These are phyloP conservation scores for Gadopsis bispinosus DNA, from an alignment of 2,797 vertebrate species.

Conservation along the genomic window DNA sequence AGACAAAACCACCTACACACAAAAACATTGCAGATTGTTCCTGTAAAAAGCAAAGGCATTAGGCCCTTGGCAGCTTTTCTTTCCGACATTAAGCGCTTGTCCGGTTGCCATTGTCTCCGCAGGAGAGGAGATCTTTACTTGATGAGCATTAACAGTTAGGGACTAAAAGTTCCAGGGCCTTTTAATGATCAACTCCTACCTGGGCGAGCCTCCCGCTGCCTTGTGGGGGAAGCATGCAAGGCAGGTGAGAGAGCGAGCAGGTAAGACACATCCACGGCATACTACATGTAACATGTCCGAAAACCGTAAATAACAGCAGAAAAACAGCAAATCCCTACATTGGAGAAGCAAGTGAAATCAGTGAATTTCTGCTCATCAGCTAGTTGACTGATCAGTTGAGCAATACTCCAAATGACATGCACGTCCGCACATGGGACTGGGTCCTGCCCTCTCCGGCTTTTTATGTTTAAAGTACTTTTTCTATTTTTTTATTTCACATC, in stretches of 20 bases:
- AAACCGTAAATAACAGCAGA: neutral
- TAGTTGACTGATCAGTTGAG: neutral
- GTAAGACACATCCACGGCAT: neutral
- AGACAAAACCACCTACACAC: conserved; percentile 17
- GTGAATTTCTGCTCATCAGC: neutral
- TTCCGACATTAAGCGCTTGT: conserved; percentile 46
- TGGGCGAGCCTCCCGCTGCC: conserved; percentile 21
- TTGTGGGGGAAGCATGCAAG: neutral
- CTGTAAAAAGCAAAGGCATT: conserved; percentile 31
- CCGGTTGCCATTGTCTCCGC: conserved; percentile 30
- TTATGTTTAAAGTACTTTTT: neutral
- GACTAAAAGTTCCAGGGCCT: conserved; percentile 67
- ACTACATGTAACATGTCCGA: neutral
- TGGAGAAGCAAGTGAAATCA: neutral
- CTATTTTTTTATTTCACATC: conserved; percentile 1
- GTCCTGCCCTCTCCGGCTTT: neutral
- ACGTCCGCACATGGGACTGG: too few relatives aligned
- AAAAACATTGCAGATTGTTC: conserved; percentile 6
- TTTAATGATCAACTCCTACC: conserved; percentile 72
- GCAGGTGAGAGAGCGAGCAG: conserved; percentile 16
- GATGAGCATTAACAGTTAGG: conserved; percentile 58
- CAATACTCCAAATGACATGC: neutral
- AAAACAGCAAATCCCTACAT: neutral
- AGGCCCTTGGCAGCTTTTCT: conserved; percentile 34
- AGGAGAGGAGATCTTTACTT: conserved; percentile 40